A percentile compares a stretch with the other conserved stretches of the same genome.
Evolutionary conservation across 2,113 vertebrate species (phyloP).

Genomic region (Antennarius striatus): DNA sequence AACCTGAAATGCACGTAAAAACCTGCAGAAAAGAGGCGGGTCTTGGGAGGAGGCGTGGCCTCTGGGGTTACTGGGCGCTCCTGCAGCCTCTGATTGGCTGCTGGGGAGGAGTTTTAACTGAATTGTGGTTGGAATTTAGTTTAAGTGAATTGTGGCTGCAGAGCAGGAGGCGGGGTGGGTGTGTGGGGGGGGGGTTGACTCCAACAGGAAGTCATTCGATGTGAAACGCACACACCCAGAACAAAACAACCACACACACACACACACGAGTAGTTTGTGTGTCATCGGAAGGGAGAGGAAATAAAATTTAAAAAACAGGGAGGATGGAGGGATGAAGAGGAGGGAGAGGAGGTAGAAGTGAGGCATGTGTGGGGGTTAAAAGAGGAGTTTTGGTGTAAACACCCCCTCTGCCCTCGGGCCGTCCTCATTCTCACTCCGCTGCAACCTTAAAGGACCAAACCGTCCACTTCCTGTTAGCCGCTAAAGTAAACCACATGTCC

Average conservation of each 20-base stretch:
- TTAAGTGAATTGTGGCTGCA: conserved; percentile 60
- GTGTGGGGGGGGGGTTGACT: conserved; percentile 29
- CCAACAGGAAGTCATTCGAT: conserved; percentile 72
- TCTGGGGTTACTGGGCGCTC: too few relatives aligned
- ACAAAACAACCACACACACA: conserved; percentile 36
- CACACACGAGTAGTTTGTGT: background rate
- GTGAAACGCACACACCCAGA: conserved; percentile 52
- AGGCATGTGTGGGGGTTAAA: conserved; percentile 14
- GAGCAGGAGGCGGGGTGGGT: conserved; percentile 42
- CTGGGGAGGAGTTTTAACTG: conserved; percentile 65
- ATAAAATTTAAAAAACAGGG: background rate
- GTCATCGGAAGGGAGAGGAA: background rate
- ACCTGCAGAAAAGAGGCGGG: too few relatives aligned
- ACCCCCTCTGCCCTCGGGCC: background rate
- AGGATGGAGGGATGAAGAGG: background rate
- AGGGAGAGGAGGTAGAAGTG: conserved; percentile 6
- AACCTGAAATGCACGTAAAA: too few relatives aligned
- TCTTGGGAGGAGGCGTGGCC: too few relatives aligned
- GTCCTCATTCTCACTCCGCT: too few relatives aligned
- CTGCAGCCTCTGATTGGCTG: conserved; percentile 43
- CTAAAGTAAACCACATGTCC: too few relatives aligned
- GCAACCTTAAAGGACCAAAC: too few relatives aligned
- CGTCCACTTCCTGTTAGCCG: too few relatives aligned
- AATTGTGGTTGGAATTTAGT: conserved; percentile 59
- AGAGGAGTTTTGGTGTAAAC: conserved; percentile 45